Percentiles rank a stretch among this genome's conserved stretches.
phyloP scores from a whole-genome alignment of 2,797 vertebrate genomes.

The Sebastes kiyomatsui region DNA sequence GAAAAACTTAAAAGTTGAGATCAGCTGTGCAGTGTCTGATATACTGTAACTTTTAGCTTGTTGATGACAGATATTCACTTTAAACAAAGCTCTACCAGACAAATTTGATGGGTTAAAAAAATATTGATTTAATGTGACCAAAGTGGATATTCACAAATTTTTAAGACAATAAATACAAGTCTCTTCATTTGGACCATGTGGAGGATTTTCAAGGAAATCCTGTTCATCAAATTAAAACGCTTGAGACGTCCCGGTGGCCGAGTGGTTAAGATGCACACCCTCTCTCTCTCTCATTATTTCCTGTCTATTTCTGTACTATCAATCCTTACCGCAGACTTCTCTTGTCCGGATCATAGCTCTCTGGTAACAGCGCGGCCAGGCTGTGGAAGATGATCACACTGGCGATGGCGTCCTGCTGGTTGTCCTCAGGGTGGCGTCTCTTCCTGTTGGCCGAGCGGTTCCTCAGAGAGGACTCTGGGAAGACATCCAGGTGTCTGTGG shows the following conservation, averaged over 20 bases:
- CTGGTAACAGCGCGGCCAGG: constrained; percentile 89
- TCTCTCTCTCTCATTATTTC: too few species aligned
- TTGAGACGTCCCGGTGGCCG: neutral
- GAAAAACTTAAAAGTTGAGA: neutral
- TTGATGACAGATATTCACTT: neutral
- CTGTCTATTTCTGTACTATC: too few species aligned
- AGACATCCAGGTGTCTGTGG: constrained; percentile 76
- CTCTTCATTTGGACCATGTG: neutral
- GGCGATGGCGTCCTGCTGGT: constrained; percentile 88
- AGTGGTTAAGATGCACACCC: too few species aligned
- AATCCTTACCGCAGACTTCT: constrained; percentile 89
- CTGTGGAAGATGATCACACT: constrained; percentile 95
- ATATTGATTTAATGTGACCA: neutral
- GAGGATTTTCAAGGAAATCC: neutral
- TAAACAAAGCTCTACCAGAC: neutral
- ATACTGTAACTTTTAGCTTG: neutral
- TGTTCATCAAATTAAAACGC: neutral
- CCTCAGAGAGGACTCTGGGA: constrained; percentile 67
- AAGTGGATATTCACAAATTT: neutral
- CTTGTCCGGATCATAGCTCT: constrained; percentile 93
- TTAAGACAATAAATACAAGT: neutral
- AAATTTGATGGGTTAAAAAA: neutral
- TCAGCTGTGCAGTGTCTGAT: neutral
- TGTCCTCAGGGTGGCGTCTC: constrained; percentile 83
- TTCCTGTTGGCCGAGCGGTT: constrained; percentile 80